A percentile compares a stretch with the other conserved stretches of the same genome.
Conservation (phyloP, 2,888 invertebrate species). For the Ectobius pallidus region DNA sequence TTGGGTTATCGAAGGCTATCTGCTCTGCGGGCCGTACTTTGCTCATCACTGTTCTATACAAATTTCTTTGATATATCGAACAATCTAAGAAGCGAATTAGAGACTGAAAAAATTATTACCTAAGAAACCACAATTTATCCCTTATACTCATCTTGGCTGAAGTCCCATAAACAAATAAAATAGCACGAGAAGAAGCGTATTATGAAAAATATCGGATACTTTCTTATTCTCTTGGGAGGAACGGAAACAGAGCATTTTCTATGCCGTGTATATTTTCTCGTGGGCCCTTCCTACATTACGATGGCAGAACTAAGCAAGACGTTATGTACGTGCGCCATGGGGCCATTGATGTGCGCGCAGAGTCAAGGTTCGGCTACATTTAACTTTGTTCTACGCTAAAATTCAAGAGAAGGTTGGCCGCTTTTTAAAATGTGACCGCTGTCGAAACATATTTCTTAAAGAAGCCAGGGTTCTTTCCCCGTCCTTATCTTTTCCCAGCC, state of each 20-base stretch:
- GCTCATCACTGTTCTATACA: no score
- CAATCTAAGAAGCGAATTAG: no score
- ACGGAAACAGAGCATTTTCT: conserved; percentile 19
- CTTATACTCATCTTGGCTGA: no score
- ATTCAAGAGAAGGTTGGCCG: background rate
- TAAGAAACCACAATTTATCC: no score
- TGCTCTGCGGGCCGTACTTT: no score
- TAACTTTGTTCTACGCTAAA: background rate
- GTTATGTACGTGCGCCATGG: conserved; percentile 34
- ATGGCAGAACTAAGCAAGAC: conserved; percentile 25
- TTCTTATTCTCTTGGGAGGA: background rate
- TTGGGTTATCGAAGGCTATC: no score
- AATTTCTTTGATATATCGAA: no score
- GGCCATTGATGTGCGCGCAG: conserved; percentile 25
- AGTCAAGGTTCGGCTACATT: conserved; percentile 30
- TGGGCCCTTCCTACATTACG: conserved; percentile 8
- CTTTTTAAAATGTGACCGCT: conserved; percentile 35
- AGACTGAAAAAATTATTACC: no score
- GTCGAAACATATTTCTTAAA: conserved; percentile 25
- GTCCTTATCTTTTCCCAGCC: background rate
- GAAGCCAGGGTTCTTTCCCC: background rate
- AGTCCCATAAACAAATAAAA: background rate
- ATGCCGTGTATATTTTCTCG: conserved; percentile 31
- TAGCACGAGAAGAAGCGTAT: conserved; percentile 1
- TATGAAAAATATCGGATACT: conserved; percentile 12